Evolutionary conservation across 2,888 invertebrate genomes (phyloP).

Genomic region (Stenchaetothrips biformis): DNA sequence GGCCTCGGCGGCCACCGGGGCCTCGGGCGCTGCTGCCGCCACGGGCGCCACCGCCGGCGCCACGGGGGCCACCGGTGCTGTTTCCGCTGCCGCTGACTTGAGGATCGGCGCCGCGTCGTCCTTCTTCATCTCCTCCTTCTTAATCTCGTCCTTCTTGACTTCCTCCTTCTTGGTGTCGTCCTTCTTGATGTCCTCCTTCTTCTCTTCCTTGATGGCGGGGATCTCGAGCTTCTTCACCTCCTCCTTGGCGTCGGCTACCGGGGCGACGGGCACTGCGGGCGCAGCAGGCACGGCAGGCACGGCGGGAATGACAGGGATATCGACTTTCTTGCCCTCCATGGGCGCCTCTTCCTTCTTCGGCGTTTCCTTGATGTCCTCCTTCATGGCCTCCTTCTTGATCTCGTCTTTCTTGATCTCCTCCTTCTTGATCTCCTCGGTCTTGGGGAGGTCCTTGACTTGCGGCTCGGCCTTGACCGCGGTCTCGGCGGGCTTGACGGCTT

Average conservation of each 20-base stretch:
- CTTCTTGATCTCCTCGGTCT: slow-evolving; percentile 33
- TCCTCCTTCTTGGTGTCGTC: slow-evolving; percentile 39
- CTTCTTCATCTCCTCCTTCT: slow-evolving; percentile 37
- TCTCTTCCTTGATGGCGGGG: slow-evolving; percentile 39
- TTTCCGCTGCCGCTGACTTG: slow-evolving; percentile 34
- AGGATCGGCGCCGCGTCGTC: slow-evolving; percentile 37
- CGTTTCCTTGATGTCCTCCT: slow-evolving; percentile 32
- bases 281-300: too few species aligned
- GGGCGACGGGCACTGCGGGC: too few species aligned
- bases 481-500: too few species aligned
- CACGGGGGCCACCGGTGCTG: slow-evolving; percentile 37
- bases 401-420: slow-evolving; percentile 28
- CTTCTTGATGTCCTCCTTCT: slow-evolving; percentile 42
- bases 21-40: slow-evolving; percentile 27
- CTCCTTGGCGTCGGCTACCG: not conserved
- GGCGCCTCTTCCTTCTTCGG: slow-evolving; percentile 44
- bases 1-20: slow-evolving; percentile 32
- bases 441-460: slow-evolving; percentile 33
- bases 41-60: slow-evolving; percentile 34
- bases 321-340: slow-evolving; percentile 35
- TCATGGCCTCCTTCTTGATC: slow-evolving; percentile 33
- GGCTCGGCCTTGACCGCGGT: not conserved
- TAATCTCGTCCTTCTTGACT: slow-evolving; percentile 36
- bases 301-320: slow-evolving; percentile 40
- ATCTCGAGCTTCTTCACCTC: slow-evolving; percentile 40